phyloP scores from a whole-genome alignment of 2,888 invertebrate genomes.

The Cephus pulcher region DNA sequence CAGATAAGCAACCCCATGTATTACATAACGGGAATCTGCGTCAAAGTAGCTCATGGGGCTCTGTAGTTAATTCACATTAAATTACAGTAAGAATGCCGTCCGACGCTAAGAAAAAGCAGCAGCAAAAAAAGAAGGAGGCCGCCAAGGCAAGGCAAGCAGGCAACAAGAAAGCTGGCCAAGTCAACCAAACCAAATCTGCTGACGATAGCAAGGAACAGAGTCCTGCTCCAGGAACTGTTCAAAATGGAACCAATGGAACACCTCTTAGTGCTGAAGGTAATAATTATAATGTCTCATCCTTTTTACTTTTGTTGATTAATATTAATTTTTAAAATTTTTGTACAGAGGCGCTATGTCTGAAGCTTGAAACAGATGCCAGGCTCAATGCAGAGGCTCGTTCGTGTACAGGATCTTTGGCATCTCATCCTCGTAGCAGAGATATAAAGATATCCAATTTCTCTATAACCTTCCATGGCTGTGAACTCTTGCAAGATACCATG shows the following conservation, averaged over 20 bases:
- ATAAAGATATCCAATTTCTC: constrained; percentile 96
- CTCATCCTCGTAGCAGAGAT: constrained; percentile 96
- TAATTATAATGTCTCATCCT: background rate
- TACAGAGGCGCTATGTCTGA: constrained; percentile 85
- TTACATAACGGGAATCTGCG: constrained; percentile 10
- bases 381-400: constrained; percentile 94
- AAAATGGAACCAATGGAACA: constrained; percentile 70
- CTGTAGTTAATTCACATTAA: too few relatives aligned
- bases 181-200: constrained; percentile 57
- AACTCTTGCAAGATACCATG: constrained; percentile 94
- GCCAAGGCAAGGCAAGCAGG: constrained; percentile 77
- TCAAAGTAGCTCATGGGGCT: too few relatives aligned
- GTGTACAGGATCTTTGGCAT: constrained; percentile 94
- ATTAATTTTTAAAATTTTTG: constrained; percentile 29
- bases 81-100: constrained; percentile 85
- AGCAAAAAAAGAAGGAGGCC: constrained; percentile 96
- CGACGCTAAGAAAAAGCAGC: constrained; percentile 97
- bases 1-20: constrained; percentile 12
- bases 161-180: constrained; percentile 47
- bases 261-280: constrained; percentile 78
- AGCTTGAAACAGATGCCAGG: constrained; percentile 90
- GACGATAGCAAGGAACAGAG: constrained; percentile 71
- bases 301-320: too few relatives aligned
- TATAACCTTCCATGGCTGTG: constrained; percentile 97
- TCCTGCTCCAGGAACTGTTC: constrained; percentile 58